Conservation (phyloP, 2,888 invertebrate species). For the Phytoseiulus persimilis region DNA sequence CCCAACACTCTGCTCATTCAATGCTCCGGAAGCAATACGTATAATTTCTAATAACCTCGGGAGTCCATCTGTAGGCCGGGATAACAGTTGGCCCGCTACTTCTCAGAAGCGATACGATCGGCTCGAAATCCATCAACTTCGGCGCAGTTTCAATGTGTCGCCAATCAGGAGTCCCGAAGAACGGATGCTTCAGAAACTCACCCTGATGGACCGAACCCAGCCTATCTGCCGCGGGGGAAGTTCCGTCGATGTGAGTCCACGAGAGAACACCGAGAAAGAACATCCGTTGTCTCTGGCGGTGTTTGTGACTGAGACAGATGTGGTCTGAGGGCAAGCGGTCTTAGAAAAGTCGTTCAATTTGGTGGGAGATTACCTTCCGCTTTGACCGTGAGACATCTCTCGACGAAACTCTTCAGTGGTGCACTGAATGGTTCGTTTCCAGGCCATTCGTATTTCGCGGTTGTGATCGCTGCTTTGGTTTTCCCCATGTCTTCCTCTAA, state of each 20-base stretch:
- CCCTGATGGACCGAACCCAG: neutral
- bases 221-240: neutral
- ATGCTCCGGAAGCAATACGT: no score
- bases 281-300: no score
- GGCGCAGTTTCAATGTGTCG: neutral
- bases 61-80: neutral
- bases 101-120: neutral
- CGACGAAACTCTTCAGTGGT: neutral
- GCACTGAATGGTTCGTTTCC: neutral
- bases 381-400: neutral
- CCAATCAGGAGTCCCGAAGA: conserved; percentile 6
- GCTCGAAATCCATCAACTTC: conserved; percentile 14
- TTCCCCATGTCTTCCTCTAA: neutral
- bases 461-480: conserved; percentile 5
- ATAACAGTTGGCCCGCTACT: neutral
- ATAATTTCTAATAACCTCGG: neutral
- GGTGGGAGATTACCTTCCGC: neutral
- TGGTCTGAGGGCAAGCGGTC: no score
- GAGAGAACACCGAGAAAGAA: no score
- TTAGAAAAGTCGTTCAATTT: no score
- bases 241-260: no score
- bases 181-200: conserved; percentile 19
- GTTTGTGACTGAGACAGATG: no score
- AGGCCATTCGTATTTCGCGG: conserved; percentile 22
- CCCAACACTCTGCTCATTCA: no score